phyloP scores from a whole-genome alignment of 2,888 invertebrate genomes.

The Enchytraeus crypticus region DNA sequence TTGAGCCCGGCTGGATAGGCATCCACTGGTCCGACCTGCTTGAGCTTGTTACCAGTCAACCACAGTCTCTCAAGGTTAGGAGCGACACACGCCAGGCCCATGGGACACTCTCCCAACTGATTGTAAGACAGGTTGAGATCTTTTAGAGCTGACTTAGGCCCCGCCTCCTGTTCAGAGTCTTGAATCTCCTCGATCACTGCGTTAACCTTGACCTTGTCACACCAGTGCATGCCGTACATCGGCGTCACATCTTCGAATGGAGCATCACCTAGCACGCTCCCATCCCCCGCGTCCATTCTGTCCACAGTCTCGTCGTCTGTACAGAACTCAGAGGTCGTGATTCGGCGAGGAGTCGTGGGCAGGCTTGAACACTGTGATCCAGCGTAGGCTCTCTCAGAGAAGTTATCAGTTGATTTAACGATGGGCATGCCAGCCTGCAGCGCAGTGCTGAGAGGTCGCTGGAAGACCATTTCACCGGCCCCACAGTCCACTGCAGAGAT shows the following conservation, averaged over 20 bases:
- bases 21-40: constrained; percentile 71
- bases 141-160: constrained; percentile 28
- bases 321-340: background rate
- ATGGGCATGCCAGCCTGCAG: background rate
- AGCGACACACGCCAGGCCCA: constrained; percentile 79
- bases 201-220: constrained; percentile 14
- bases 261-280: no score
- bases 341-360: background rate
- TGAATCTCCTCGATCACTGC: background rate
- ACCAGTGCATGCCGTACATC: constrained; percentile 16
- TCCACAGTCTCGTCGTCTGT: background rate
- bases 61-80: constrained; percentile 76
- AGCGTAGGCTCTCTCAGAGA: background rate
- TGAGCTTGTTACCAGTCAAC: constrained; percentile 74
- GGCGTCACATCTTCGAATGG: background rate
- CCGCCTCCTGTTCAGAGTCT: constrained; percentile 3
- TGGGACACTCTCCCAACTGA: constrained; percentile 76
- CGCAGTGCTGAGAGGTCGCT: background rate
- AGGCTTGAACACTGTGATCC: background rate
- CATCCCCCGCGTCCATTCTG: no score
- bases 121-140: constrained; percentile 79
- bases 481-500: constrained; percentile 60
- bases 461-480: background rate
- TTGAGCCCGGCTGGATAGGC: constrained; percentile 80
- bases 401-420: background rate